Percentiles rank a stretch among this genome's conserved stretches.
These are phyloP conservation scores for Macrotis lagotis DNA, from an alignment of 2,113 vertebrate species.

Conservation along the genomic window DNA sequence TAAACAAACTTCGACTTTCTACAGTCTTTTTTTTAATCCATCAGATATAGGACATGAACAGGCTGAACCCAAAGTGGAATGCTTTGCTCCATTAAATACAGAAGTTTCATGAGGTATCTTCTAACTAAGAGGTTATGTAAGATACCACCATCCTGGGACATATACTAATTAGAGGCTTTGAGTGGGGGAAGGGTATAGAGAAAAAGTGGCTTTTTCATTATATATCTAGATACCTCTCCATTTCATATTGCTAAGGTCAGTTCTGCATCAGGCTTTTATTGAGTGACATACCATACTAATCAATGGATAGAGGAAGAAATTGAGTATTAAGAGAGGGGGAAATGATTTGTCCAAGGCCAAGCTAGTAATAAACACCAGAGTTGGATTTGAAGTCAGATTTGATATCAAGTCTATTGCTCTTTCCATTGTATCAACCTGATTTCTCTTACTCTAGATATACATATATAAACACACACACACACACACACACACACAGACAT, in stretches of 20 bases:
- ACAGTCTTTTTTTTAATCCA: conserved; percentile 6
- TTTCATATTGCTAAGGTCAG: not conserved
- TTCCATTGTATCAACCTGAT: not conserved
- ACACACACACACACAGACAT: too few relatives aligned
- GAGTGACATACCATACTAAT: not conserved
- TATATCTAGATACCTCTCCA: not conserved
- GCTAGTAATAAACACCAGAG: not conserved
- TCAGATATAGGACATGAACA: not conserved
- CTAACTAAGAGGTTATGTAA: not conserved
- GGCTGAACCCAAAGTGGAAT: not conserved
- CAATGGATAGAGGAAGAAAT: not conserved
- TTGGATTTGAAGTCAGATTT: not conserved
- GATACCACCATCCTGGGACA: not conserved
- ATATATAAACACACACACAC: too few relatives aligned
- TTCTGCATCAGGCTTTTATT: not conserved
- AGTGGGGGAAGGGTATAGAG: not conserved
- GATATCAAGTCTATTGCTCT: not conserved
- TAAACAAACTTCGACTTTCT: not conserved
- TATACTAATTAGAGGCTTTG: not conserved
- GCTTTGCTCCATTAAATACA: not conserved
- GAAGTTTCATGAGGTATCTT: not conserved
- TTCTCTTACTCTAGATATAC: not conserved
- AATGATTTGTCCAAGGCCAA: not conserved
- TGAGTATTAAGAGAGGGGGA: not conserved
- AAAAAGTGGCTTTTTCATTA: not conserved